Conservation (phyloP, 2,888 invertebrate species). For the Corythucha ciliata region DNA sequence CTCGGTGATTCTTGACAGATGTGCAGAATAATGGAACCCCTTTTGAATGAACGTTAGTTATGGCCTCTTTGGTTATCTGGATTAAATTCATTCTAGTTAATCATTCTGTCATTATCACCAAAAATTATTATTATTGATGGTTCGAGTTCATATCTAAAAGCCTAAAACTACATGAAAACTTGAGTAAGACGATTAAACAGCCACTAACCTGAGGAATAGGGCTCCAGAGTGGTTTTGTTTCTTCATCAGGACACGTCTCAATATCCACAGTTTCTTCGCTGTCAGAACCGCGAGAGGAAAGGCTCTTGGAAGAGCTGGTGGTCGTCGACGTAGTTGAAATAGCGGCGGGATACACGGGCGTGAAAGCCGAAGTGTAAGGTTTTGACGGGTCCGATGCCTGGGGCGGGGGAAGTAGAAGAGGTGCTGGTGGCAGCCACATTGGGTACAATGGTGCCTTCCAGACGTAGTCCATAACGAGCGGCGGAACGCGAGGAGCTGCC, state of each 20-base stretch:
- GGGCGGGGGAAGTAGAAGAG: slow-evolving; percentile 43
- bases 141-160: no score
- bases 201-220: slow-evolving; percentile 26
- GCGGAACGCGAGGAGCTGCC: slow-evolving; percentile 42
- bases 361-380: slow-evolving; percentile 48
- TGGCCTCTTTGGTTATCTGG: no score
- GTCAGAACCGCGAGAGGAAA: slow-evolving; percentile 48
- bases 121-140: no score
- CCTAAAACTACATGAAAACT: no score
- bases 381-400: slow-evolving; percentile 45
- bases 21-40: no score
- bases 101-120: no score
- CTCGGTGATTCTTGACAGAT: no score
- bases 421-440: slow-evolving; percentile 37
- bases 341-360: slow-evolving; percentile 47
- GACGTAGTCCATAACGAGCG: slow-evolving; percentile 66
- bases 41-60: no score
- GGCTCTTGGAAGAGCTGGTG: slow-evolving; percentile 18
- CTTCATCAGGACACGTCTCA: slow-evolving; percentile 49
- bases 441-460: slow-evolving; percentile 52
- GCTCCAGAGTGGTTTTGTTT: slow-evolving; percentile 32
- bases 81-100: no score
- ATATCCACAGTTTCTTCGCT: slow-evolving; percentile 79
- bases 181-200: background rate
- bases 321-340: slow-evolving; percentile 46